These are phyloP conservation scores for Cydia pomonella DNA, from an alignment of 1,140 invertebrate species.

Conservation along the genomic window DNA sequence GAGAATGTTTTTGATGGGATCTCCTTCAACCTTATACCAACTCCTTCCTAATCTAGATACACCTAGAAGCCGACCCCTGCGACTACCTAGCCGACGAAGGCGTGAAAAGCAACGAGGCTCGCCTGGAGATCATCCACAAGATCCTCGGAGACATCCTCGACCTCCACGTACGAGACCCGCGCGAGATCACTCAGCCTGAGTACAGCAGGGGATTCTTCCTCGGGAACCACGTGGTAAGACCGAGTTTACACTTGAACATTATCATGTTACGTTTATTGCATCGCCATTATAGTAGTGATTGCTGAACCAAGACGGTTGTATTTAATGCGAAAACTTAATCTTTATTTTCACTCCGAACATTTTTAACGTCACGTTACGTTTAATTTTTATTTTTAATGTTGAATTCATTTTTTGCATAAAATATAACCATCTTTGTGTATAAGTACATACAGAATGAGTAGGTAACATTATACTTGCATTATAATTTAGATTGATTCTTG, in stretches of 20 bases:
- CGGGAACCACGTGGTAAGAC: slow-evolving; percentile 87
- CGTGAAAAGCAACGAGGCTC: slow-evolving; percentile 83
- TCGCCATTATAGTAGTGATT: slow-evolving; percentile 57
- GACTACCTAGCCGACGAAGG: slow-evolving; percentile 85
- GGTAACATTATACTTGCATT: slow-evolving; percentile 39
- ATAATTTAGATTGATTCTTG: slow-evolving; percentile 26
- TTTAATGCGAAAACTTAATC: slow-evolving; percentile 29
- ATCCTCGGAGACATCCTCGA: slow-evolving; percentile 86
- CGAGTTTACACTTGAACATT: slow-evolving; percentile 27
- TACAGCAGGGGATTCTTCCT: slow-evolving; percentile 88
- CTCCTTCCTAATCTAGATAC: slow-evolving; percentile 76
- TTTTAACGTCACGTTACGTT: no score
- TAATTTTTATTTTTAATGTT: no score
- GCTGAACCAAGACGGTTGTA: slow-evolving; percentile 48
- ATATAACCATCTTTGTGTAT: slow-evolving; percentile 38
- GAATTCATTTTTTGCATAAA: not conserved
- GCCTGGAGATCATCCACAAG: slow-evolving; percentile 89
- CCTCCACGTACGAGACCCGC: slow-evolving; percentile 82
- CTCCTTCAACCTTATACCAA: no score
- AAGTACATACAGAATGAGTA: slow-evolving; percentile 34
- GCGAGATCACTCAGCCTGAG: slow-evolving; percentile 58
- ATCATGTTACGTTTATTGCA: slow-evolving; percentile 44
- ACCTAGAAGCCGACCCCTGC: slow-evolving; percentile 83
- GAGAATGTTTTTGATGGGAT: no score
- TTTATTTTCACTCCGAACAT: not conserved